phyloP scores from a whole-genome alignment of 2,888 invertebrate species.

The Oscheius onirici region DNA sequence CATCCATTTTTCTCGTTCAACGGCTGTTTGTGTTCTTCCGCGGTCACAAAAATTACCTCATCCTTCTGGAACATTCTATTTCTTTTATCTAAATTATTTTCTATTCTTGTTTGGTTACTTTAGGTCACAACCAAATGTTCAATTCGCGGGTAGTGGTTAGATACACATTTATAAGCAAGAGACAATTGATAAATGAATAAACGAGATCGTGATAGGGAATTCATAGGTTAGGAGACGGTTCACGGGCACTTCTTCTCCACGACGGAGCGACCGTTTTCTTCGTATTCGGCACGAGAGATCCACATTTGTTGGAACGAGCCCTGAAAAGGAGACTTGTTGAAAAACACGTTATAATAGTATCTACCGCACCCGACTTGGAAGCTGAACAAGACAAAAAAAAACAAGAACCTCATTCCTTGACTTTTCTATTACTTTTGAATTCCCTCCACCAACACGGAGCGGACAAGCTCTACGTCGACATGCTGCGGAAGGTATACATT shows the following conservation, averaged over 20 bases:
- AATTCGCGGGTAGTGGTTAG: too few species aligned
- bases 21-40: constrained; percentile 38
- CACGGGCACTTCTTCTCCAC: constrained; percentile 87
- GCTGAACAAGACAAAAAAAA: too few species aligned
- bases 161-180: neutral
- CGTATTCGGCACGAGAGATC: constrained; percentile 99
- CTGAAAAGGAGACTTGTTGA: too few species aligned
- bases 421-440: too few species aligned
- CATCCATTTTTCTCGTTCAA: constrained; percentile 35
- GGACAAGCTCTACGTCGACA: too few species aligned
- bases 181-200: constrained; percentile 5
- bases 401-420: too few species aligned
- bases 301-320: constrained; percentile 99
- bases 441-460: too few species aligned
- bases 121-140: neutral
- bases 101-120: too few species aligned
- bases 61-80: constrained; percentile 35
- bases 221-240: constrained; percentile 9
- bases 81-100: too few species aligned
- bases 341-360: too few species aligned
- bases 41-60: constrained; percentile 36
- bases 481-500: too few species aligned
- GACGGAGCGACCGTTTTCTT: constrained; percentile 94
- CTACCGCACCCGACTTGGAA: too few species aligned
- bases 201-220: neutral